Percentiles rank a stretch among this genome's conserved stretches.
Evolutionary conservation across 2,113 vertebrate species (phyloP).

Genomic region (Beaufortia kweichowensis): DNA sequence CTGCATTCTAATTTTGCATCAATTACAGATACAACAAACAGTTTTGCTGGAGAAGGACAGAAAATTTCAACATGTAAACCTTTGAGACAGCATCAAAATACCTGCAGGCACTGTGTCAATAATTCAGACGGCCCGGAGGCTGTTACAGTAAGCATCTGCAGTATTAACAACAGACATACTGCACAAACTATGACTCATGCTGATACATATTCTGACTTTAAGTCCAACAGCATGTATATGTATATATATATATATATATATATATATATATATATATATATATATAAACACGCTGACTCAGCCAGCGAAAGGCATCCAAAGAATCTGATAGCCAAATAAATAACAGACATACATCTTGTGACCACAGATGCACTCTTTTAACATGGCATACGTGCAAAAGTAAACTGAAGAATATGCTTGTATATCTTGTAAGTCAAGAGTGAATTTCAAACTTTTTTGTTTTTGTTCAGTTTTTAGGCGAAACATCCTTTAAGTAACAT

Average conservation of each 20-base stretch:
- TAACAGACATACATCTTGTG: not conserved
- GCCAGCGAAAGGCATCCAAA: conserved; percentile 7
- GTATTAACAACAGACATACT: conserved; percentile 39
- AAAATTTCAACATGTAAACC: not conserved
- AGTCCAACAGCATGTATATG: conserved; percentile 3
- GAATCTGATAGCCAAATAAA: not conserved
- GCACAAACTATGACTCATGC: conserved; percentile 9
- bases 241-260: not conserved
- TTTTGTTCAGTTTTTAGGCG: no score
- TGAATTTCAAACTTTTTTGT: not conserved
- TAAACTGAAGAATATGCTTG: not conserved
- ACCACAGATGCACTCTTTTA: not conserved
- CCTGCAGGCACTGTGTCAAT: conserved; percentile 50
- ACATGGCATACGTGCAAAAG: not conserved
- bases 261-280: not conserved
- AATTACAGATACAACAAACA: not conserved
- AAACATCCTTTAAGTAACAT: no score
- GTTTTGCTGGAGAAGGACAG: not conserved
- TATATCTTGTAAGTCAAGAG: not conserved
- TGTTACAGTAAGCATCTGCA: conserved; percentile 30
- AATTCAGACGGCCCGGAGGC: conserved; percentile 56
- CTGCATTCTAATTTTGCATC: not conserved
- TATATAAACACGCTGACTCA: conserved; percentile 19
- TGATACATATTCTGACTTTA: conserved; percentile 2
- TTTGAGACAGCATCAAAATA: conserved; percentile 33